phyloP scores from a whole-genome alignment of 2,113 vertebrate genomes.

The Neopipo cinnamomea region DNA sequence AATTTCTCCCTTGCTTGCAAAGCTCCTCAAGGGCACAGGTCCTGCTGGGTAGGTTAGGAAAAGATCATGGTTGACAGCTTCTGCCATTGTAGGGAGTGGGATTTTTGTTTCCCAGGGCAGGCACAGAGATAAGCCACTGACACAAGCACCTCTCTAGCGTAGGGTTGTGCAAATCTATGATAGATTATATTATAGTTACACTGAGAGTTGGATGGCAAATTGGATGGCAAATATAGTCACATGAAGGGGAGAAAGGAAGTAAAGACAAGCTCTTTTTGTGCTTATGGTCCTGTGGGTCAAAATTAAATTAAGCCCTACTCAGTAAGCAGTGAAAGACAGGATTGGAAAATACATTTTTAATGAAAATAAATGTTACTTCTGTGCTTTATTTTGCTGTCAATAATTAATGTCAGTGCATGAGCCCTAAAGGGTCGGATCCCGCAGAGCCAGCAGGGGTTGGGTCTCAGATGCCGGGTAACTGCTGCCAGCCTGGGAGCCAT shows the following conservation, averaged over 20 bases:
- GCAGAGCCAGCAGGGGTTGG: not conserved
- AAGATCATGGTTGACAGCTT: not conserved
- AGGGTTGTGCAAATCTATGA: not conserved
- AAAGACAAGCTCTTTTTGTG: not conserved
- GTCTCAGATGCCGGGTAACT: not conserved
- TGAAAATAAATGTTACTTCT: not conserved
- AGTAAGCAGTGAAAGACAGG: not conserved
- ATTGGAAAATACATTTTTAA: not conserved
- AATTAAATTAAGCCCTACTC: not conserved
- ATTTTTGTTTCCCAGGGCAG: not conserved
- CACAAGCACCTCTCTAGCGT: not conserved
- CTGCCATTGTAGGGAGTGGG: not conserved
- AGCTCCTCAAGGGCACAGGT: not conserved
- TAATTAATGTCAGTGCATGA: not conserved
- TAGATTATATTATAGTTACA: not conserved
- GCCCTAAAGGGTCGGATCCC: not conserved
- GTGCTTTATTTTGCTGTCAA: not conserved
- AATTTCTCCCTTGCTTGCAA: conserved; percentile 13
- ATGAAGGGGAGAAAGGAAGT: not conserved
- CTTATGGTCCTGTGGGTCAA: not conserved
- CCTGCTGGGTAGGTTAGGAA: not conserved
- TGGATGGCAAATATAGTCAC: not conserved
- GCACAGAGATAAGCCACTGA: not conserved
- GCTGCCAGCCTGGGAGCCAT: not conserved
- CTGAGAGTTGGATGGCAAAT: not conserved